Evolutionary conservation across 2,888 invertebrate species (phyloP).

Genomic region (Agriotes lineatus): DNA sequence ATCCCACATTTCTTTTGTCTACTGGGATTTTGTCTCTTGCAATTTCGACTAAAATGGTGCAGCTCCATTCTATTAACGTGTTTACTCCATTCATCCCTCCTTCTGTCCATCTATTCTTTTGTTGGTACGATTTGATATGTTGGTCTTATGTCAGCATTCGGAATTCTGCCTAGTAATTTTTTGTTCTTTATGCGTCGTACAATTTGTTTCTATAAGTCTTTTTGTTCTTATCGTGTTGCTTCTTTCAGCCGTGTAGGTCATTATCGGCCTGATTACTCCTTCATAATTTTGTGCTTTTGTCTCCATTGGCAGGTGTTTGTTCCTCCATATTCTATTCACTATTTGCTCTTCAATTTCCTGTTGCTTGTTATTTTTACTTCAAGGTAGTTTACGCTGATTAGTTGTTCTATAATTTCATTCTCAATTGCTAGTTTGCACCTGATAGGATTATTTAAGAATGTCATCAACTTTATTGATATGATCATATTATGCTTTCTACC

Average conservation of each 20-base stretch:
- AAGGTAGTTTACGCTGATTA: background rate
- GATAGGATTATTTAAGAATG: background rate
- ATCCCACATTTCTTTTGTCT: too few relatives aligned
- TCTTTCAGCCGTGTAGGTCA: background rate
- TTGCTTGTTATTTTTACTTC: background rate
- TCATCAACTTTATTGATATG: too few relatives aligned
- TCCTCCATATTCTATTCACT: background rate
- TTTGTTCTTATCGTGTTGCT: background rate
- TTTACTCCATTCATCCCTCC: background rate
- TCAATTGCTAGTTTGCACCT: background rate
- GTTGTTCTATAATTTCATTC: background rate
- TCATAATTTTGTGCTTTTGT: background rate
- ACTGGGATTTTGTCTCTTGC: background rate
- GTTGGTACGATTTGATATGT: background rate
- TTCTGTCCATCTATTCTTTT: background rate
- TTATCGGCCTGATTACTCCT: background rate
- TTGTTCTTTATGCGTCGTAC: background rate
- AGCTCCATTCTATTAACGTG: background rate
- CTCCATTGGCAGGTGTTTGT: background rate
- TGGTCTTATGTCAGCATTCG: too few relatives aligned
- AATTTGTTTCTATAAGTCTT: background rate
- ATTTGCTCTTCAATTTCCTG: background rate
- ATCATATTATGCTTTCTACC: background rate
- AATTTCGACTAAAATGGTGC: background rate
- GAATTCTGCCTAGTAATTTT: too few relatives aligned